Conservation (phyloP, 2,888 invertebrate species). For the Hydropsyche betteni region DNA sequence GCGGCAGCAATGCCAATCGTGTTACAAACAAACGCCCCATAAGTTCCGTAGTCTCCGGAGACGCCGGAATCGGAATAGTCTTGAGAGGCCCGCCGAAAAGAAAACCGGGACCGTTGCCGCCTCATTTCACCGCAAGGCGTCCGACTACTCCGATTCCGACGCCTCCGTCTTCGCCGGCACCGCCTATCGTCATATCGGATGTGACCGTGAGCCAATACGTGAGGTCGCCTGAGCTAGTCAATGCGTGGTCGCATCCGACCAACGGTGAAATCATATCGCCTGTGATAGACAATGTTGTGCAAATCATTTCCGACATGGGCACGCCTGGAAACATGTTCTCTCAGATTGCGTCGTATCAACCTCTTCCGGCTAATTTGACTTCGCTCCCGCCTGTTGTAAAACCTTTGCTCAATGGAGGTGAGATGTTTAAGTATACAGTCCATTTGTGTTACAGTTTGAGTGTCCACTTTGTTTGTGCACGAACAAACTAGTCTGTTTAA, state of each 20-base stretch:
- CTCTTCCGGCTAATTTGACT: constrained; percentile 55
- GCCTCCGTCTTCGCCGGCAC: constrained; percentile 53
- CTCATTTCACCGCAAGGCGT: constrained; percentile 70
- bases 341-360: constrained; percentile 55
- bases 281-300: constrained; percentile 39
- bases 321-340: constrained; percentile 56
- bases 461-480: no score
- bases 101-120: constrained; percentile 82
- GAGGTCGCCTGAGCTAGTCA: constrained; percentile 46
- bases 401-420: constrained; percentile 66
- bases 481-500: no score
- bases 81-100: constrained; percentile 68
- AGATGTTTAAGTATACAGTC: no score
- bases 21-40: constrained; percentile 53
- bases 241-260: constrained; percentile 46
- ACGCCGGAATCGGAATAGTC: constrained; percentile 35
- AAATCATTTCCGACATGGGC: constrained; percentile 57
- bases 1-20: constrained; percentile 57
- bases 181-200: constrained; percentile 51
- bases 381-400: constrained; percentile 64
- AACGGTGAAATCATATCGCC: constrained; percentile 48
- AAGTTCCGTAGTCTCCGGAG: constrained; percentile 54
- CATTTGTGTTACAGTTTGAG: no score
- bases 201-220: constrained; percentile 39
- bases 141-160: constrained; percentile 63